Conservation (phyloP, 2,888 invertebrate species). For the Chydorus sphaericus region DNA sequence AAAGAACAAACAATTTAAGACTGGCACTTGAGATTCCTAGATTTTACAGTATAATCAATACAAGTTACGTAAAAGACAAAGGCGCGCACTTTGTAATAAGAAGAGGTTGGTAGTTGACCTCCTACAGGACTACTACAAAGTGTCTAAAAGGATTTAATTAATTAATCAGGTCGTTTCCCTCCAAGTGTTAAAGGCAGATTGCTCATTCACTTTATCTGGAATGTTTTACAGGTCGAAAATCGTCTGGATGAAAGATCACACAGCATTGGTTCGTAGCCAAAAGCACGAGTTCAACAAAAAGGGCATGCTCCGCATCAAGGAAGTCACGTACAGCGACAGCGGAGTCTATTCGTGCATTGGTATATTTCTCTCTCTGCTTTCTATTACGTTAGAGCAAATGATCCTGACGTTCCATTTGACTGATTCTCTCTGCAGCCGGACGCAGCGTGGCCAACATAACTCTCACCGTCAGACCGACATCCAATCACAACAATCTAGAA, state of each 20-base stretch:
- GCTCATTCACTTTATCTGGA: too few species aligned
- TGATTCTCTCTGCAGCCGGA: conserved; percentile 40
- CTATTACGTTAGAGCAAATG: neutral
- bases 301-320: conserved; percentile 72
- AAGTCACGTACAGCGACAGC: conserved; percentile 62
- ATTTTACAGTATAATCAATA: too few species aligned
- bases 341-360: conserved; percentile 74
- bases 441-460: conserved; percentile 64
- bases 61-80: too few species aligned
- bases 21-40: too few species aligned
- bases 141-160: too few species aligned
- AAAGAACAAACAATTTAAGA: too few species aligned
- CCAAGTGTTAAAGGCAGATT: too few species aligned
- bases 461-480: conserved; percentile 45
- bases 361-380: conserved; percentile 23
- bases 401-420: neutral
- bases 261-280: conserved; percentile 48
- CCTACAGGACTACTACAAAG: too few species aligned
- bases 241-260: conserved; percentile 77
- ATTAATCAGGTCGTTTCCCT: too few species aligned
- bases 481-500: neutral
- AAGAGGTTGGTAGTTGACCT: too few species aligned
- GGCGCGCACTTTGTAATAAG: too few species aligned
- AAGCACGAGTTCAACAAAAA: conserved; percentile 76
- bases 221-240: conserved; percentile 53